Percentiles rank a stretch among this genome's conserved stretches.
Evolutionary conservation across 2,797 vertebrate species (phyloP).

Genomic region (Labeo calbasu): DNA sequence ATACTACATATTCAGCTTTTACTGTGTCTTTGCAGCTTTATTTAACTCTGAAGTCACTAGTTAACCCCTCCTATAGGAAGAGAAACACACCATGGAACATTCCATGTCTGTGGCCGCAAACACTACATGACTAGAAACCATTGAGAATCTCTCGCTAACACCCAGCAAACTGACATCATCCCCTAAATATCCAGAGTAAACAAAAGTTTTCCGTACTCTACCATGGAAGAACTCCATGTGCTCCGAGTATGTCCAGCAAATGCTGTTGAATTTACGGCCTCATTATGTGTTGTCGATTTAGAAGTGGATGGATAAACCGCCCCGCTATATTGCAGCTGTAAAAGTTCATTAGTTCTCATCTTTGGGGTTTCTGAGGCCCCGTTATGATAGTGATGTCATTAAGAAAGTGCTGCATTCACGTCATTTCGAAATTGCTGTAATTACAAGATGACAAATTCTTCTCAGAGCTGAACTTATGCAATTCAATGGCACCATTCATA

Average conservation of each 20-base stretch:
- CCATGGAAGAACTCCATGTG: not conserved
- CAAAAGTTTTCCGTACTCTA: slow-evolving; percentile 28
- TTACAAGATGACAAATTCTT: not conserved
- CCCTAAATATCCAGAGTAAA: slow-evolving; percentile 43
- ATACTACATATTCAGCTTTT: slow-evolving; percentile 15
- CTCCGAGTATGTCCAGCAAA: slow-evolving; percentile 6
- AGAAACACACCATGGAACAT: slow-evolving; percentile 53
- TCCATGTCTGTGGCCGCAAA: slow-evolving; percentile 50
- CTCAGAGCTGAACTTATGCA: not conserved
- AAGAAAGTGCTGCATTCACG: slow-evolving; percentile 1
- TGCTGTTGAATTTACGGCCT: not conserved
- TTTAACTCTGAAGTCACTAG: slow-evolving; percentile 32
- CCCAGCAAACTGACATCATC: slow-evolving; percentile 61
- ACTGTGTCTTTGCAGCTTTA: slow-evolving; percentile 16
- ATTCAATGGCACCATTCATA: too few species aligned
- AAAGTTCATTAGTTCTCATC: slow-evolving; percentile 58
- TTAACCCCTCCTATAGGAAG: slow-evolving; percentile 22
- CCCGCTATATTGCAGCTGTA: slow-evolving; percentile 59
- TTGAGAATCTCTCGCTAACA: slow-evolving; percentile 51
- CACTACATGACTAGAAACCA: slow-evolving; percentile 53
- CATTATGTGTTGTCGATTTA: slow-evolving; percentile 55
- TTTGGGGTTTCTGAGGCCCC: slow-evolving; percentile 41
- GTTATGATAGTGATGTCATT: slow-evolving; percentile 57
- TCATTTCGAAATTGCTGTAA: not conserved
- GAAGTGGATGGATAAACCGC: slow-evolving; percentile 47